These are phyloP conservation scores for Mimas tiliae DNA, from an alignment of 2,888 invertebrate species.

Conservation along the genomic window DNA sequence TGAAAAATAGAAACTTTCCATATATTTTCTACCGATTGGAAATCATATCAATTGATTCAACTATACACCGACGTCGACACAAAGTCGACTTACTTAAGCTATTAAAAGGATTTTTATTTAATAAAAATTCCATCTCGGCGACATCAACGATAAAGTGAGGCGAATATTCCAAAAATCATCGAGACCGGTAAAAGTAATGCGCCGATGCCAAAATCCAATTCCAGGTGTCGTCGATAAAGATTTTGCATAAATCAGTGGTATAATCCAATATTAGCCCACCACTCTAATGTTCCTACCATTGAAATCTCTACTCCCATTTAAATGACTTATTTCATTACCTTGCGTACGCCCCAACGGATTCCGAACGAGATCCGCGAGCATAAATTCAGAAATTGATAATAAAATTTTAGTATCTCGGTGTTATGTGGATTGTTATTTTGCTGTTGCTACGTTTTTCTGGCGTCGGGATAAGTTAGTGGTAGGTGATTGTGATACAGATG, in stretches of 20 bases:
- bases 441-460: conserved; percentile 34
- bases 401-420: conserved; percentile 71
- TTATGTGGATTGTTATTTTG: conserved; percentile 63
- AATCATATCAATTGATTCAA: no score
- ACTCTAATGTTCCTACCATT: conserved; percentile 76
- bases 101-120: neutral
- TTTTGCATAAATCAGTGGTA: conserved; percentile 82
- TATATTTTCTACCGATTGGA: no score
- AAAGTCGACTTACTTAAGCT: neutral
- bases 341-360: conserved; percentile 61
- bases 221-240: conserved; percentile 80
- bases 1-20: no score
- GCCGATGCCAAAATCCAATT: conserved; percentile 75
- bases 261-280: conserved; percentile 79
- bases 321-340: conserved; percentile 83
- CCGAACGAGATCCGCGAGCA: conserved; percentile 61
- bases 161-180: conserved; percentile 42
- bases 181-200: conserved; percentile 58
- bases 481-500: neutral
- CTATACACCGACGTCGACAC: no score
- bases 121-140: neutral
- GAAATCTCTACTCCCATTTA: conserved; percentile 82
- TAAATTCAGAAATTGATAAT: conserved; percentile 80
- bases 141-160: conserved; percentile 34
- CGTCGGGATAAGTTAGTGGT: neutral